Evolutionary conservation across 92 coral and sea anemone species (phyloP), one percentile per base, ranked within the genome.

Genomic region (Blastomussa wellsi): DNA sequence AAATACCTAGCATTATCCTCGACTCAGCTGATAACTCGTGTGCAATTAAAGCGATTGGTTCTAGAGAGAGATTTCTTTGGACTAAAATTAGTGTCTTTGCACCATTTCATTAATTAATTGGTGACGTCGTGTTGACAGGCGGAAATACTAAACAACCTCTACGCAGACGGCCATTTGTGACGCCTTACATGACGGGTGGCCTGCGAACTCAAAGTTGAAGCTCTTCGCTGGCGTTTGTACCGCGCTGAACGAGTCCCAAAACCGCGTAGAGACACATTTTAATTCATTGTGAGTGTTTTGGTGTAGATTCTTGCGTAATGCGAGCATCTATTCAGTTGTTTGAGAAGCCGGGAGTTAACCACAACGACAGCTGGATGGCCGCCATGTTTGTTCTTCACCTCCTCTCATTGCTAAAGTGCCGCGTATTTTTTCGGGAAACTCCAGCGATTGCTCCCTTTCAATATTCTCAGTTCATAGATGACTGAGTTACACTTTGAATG

Each of bases 101-200:
- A 80, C 79, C 79, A 89, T 90, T 84, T 89, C 95, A 92, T 88
- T 89, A 80, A 85, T 88, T 92, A 92, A 93, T 93, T 93, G 92
- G 85, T 93, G 92, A 88, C 92, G 86, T 87, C 91, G 88, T 84
- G 92, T 91, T 93, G 96, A 93, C 91, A 90, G 78, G 93, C 60
- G 88, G 91, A 93, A 86, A 84, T 71, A 82, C 87, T 90, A 77
- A 65, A 85, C 88, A 77, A 77, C 88, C 77, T 69, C 82, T 31
- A 55, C 53, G 22, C 88, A 85, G 82, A 48, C 83, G 80, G 80
- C 69, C 81, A 83, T 83, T 83, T 74, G 80, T 83, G 87, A 83
- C 74, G 79, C 59, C 87, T 74, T 82, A 72, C 86, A 82, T 71
- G 76, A 32, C 76, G 39, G 79, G 76, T 19, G 72, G 32, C 11